phyloP scores from a whole-genome alignment of 2,888 invertebrate species.

The Heliothis peltigera region DNA sequence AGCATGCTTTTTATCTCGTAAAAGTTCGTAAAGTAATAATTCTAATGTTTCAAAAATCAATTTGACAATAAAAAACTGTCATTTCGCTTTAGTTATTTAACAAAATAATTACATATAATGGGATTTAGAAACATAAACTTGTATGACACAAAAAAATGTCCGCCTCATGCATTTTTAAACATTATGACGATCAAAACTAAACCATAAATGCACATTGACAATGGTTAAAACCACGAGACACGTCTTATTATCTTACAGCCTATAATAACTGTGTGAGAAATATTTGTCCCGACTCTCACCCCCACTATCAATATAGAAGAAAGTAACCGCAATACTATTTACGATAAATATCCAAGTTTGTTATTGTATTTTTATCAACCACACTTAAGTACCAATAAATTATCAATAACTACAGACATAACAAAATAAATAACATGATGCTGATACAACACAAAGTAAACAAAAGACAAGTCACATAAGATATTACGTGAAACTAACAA shows the following conservation, averaged over 20 bases:
- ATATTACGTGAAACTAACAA: constrained; percentile 42
- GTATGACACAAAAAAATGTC: no score
- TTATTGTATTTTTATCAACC: constrained; percentile 25
- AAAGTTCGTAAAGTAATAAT: no score
- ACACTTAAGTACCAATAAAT: constrained; percentile 29
- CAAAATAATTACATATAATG: no score
- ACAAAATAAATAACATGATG: constrained; percentile 43
- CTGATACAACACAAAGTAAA: constrained; percentile 37
- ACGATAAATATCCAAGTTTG: constrained; percentile 9
- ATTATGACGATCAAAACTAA: background rate
- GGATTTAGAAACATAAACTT: no score
- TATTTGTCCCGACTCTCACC: background rate
- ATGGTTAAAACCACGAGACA: background rate
- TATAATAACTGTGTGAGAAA: background rate
- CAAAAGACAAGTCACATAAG: constrained; percentile 36
- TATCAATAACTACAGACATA: constrained; percentile 23
- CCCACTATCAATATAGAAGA: constrained; percentile 8
- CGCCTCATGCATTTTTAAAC: background rate
- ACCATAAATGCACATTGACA: background rate
- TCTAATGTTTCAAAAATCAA: no score
- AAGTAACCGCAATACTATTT: constrained; percentile 14
- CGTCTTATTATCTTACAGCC: background rate
- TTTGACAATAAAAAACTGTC: no score
- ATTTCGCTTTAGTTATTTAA: no score
- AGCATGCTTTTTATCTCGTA: no score